phyloP scores from a whole-genome alignment of 1,140 invertebrate genomes.

The Trinorchestia longiramus region DNA sequence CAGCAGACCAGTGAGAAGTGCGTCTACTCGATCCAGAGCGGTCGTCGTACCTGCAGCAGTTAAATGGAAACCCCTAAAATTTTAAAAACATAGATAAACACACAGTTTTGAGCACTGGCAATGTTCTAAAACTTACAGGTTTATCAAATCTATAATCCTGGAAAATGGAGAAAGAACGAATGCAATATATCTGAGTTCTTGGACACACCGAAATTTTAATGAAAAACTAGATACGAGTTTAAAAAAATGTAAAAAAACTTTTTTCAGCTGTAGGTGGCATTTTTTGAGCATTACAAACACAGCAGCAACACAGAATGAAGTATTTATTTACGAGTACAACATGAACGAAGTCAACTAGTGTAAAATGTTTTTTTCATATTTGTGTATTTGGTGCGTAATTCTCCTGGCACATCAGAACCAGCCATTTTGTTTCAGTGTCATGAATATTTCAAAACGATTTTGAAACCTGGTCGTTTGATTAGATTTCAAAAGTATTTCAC shows the following conservation, averaged over 20 bases:
- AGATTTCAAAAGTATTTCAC: no score
- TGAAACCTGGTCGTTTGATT: no score
- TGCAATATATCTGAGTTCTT: neutral
- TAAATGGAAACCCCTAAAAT: neutral
- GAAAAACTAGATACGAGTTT: neutral
- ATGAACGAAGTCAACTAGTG: no score
- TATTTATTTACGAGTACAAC: no score
- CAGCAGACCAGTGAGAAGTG: conserved; percentile 57
- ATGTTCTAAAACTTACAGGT: neutral
- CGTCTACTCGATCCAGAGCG: neutral
- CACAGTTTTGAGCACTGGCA: neutral
- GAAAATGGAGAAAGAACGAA: neutral
- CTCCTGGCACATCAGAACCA: no score
- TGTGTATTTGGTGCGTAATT: no score
- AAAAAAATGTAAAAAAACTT: neutral
- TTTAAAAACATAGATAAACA: neutral
- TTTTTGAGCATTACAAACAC: no score
- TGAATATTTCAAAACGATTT: no score
- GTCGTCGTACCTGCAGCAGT: neutral
- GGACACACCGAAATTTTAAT: neutral
- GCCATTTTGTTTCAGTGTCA: no score
- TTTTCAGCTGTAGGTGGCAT: no score
- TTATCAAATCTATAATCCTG: neutral
- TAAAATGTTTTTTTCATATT: no score
- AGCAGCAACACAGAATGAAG: no score